These are phyloP conservation scores for Centroberyx gerrardi DNA, from an alignment of 2,797 vertebrate genomes.

Conservation along the genomic window DNA sequence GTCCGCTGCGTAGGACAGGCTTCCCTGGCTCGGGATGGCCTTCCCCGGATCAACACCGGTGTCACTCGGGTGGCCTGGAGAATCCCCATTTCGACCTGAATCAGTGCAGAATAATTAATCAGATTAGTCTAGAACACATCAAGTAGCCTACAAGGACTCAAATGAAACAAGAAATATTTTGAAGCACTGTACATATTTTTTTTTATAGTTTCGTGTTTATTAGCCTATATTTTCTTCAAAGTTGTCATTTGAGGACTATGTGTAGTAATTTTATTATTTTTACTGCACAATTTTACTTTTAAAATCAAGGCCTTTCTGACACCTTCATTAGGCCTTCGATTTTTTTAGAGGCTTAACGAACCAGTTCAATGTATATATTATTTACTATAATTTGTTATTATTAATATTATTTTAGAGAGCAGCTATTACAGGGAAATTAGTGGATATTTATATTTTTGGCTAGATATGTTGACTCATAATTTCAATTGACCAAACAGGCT, in stretches of 20 bases:
- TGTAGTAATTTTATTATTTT: not conserved
- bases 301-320: not conserved
- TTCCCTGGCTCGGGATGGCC: slow-evolving; percentile 84
- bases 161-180: not conserved
- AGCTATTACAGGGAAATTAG: not conserved
- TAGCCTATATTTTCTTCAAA: not conserved
- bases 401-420: not conserved
- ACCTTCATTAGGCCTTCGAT: not conserved
- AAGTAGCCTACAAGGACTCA: not conserved
- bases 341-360: too few species aligned
- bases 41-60: slow-evolving; percentile 79
- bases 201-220: slow-evolving; percentile 13
- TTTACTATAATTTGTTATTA: not conserved
- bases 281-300: not conserved
- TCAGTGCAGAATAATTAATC: slow-evolving; percentile 26
- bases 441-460: not conserved
- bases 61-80: slow-evolving; percentile 77
- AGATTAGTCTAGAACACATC: not conserved
- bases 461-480: not conserved
- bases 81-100: slow-evolving; percentile 82
- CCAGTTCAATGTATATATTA: too few species aligned
- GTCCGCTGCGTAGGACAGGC: slow-evolving; percentile 92
- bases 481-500: too few species aligned
- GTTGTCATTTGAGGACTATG: not conserved
- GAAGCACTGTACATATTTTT: not conserved